phyloP scores from a whole-genome alignment of 1,140 invertebrate species.

The Babylonia areolata region DNA sequence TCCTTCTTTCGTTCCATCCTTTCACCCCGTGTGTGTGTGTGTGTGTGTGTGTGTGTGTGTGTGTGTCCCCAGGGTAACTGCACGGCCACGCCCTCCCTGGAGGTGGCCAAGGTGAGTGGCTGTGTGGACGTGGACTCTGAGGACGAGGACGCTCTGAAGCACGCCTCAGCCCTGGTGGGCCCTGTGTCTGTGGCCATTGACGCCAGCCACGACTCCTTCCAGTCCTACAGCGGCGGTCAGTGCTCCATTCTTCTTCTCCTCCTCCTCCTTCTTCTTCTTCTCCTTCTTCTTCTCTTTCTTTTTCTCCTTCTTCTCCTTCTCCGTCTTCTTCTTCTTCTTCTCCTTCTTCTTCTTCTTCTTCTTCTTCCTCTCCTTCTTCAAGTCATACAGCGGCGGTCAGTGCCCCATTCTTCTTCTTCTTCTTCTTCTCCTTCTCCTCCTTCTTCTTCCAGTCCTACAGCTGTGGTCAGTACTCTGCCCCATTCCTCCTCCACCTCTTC shows the following conservation, averaged over 20 bases:
- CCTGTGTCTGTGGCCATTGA: slow-evolving; percentile 92
- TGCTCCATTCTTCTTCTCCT: too few species aligned
- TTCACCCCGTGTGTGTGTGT: not conserved
- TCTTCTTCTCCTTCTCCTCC: not conserved
- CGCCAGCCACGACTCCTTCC: slow-evolving; percentile 86
- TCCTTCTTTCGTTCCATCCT: too few species aligned
- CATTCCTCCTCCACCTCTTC: too few species aligned
- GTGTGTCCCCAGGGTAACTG: not conserved
- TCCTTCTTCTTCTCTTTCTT: too few species aligned
- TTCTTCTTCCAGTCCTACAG: too few species aligned
- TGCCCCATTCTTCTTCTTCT: not conserved
- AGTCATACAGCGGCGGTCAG: slow-evolving; percentile 66
- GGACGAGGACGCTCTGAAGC: not conserved
- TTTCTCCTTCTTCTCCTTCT: not conserved
- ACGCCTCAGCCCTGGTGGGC: slow-evolving; percentile 88
- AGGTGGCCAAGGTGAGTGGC: not conserved
- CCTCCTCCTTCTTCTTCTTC: too few species aligned
- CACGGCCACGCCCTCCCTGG: not conserved
- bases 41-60: not conserved
- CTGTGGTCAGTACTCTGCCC: too few species aligned
- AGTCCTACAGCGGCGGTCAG: slow-evolving; percentile 66
- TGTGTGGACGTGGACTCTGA: not conserved
- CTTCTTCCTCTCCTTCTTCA: too few species aligned
- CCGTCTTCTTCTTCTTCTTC: too few species aligned
- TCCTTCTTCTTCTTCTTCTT: too few species aligned